Base-by-base conservation (phyloP, 2,797 vertebrate genomes). In the Channallabes apus region DNA sequence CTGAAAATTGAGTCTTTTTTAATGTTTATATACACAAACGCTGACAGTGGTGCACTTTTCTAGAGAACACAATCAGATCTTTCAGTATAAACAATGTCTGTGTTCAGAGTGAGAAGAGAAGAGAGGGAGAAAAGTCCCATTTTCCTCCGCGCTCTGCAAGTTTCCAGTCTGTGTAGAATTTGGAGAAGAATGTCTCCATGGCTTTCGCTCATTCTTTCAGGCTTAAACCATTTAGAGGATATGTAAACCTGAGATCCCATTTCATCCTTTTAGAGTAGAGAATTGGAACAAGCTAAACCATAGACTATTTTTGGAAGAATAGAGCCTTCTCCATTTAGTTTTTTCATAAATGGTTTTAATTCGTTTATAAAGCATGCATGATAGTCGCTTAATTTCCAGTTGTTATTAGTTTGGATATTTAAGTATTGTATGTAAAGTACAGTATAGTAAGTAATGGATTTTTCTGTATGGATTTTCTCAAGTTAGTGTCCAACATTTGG, bases 81-180 rank as follows among this genome's bases (percentile, higher is more conserved):
- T 62, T 78, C 51, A 29, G 75, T 75, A n/a, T 85, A 90, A 89
- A 88, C 85, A 88, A 58, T 72, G 69, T 77, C 73, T 29, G 59
- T 76, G 38, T 67, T 83, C 61, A 64, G 77, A 83, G 64, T 46
- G 68, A 20, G 69, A 62, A 64, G 72, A 67, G 51, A 54, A 54
- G 51, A 54, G 51, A 14, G 12, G 12, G 58, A 64, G 24, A 68
- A 51, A 22, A 58, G 32, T 82, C 29, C 80, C 14, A 68, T 62
- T 82, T 82, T 11, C n/a, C 77, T 76, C 24, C 29, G 35, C 22
- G 15, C 32, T 59, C 68, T 59, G 82, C 29, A 54, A 77, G 58
- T 73, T 75, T 79, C 58, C 85, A 86, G 72, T 59, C 81, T 51
- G 35, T 18, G 35, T 27, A 82, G 80, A 78, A 77, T 78, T 83